Evolutionary conservation across 2,888 invertebrate genomes (phyloP).

Genomic region (Ethmia dodecea): DNA sequence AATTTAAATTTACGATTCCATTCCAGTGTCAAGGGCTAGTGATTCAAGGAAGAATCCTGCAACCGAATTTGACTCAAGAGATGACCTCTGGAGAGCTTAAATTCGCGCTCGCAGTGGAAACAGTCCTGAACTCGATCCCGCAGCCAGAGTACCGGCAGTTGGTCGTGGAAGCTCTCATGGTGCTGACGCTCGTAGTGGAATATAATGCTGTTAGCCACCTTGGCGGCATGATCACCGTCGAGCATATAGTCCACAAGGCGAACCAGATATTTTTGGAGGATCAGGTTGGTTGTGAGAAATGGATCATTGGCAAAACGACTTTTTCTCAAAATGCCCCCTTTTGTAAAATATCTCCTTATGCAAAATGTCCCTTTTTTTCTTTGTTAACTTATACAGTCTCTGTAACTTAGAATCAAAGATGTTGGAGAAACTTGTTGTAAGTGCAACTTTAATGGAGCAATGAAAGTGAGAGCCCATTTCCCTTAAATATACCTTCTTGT

Average conservation of each 20-base stretch:
- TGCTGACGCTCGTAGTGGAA: conserved; percentile 93
- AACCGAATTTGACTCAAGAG: conserved; percentile 96
- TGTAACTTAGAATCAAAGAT: too few species aligned
- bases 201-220: conserved; percentile 87
- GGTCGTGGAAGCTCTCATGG: conserved; percentile 98
- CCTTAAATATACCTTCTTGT: too few species aligned
- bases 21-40: conserved; percentile 91
- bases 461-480: too few species aligned
- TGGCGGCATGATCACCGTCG: conserved; percentile 91
- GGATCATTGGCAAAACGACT: too few species aligned
- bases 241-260: conserved; percentile 94
- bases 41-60: conserved; percentile 93
- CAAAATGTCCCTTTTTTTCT: too few species aligned
- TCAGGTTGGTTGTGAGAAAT: conserved; percentile 88
- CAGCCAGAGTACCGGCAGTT: conserved; percentile 98
- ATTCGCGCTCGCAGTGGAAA: conserved; percentile 98
- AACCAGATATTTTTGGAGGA: conserved; percentile 97
- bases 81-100: conserved; percentile 99
- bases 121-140: conserved; percentile 96
- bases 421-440: too few species aligned
- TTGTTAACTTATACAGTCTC: too few species aligned
- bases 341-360: too few species aligned
- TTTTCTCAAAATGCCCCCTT: too few species aligned
- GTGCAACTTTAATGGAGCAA: too few species aligned
- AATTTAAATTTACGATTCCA: neutral